phyloP scores from a whole-genome alignment of 2,113 vertebrate genomes.

The Lampris incognitus region DNA sequence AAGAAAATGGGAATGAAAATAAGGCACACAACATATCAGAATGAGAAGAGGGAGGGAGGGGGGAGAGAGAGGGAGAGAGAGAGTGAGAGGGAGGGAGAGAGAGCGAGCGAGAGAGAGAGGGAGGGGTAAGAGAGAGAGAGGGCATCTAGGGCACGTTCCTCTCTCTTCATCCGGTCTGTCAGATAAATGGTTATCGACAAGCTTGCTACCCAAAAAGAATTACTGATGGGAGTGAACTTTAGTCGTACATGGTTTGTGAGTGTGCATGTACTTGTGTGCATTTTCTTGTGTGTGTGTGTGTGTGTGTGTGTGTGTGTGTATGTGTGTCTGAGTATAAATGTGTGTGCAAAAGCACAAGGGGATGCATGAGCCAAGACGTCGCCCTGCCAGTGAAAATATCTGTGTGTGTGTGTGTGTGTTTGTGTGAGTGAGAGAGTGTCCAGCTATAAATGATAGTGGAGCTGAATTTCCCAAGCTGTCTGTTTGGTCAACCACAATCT shows the following conservation, averaged over 20 bases:
- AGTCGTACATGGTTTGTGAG: slow-evolving; percentile 32
- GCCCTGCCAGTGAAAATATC: background rate
- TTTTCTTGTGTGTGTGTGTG: slow-evolving; percentile 1
- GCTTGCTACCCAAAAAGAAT: slow-evolving; percentile 63
- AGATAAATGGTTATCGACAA: slow-evolving; percentile 76
- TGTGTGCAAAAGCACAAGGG: slow-evolving; percentile 2
- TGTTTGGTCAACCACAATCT: slow-evolving; percentile 46
- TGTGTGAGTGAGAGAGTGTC: slow-evolving; percentile 10
- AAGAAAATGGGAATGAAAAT: slow-evolving; percentile 1
- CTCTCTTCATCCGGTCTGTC: slow-evolving; percentile 41
- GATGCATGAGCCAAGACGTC: slow-evolving; percentile 28
- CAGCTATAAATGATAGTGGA: slow-evolving; percentile 51
- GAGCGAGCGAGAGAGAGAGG: background rate
- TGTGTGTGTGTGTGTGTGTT: background rate
- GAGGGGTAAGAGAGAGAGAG: slow-evolving; percentile 20
- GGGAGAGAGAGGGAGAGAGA: background rate
- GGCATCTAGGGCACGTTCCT: slow-evolving; percentile 14
- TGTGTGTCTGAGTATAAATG: background rate
- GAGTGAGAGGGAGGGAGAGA: slow-evolving; percentile 3
- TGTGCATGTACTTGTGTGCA: background rate
- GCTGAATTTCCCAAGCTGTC: slow-evolving; percentile 46
- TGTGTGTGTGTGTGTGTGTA: slow-evolving; percentile 5
- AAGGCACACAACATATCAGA: background rate
- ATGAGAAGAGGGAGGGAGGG: background rate
- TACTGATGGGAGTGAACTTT: slow-evolving; percentile 73